Evolutionary conservation across 2,797 vertebrate species (phyloP).

Genomic region (Smutsia temminckii): DNA sequence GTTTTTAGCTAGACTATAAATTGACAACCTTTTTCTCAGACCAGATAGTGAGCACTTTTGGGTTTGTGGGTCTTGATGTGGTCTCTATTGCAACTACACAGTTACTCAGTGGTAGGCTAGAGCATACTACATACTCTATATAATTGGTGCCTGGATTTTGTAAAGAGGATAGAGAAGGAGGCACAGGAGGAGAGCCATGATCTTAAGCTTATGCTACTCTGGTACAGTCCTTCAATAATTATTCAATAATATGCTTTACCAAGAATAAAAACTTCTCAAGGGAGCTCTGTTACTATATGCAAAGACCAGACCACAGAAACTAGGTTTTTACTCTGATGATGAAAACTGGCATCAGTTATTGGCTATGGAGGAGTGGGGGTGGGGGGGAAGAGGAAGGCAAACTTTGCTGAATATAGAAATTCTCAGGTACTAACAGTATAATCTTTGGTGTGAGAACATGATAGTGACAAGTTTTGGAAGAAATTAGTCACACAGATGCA

Average conservation of each 20-base stretch:
- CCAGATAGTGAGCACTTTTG: background rate
- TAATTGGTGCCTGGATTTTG: background rate
- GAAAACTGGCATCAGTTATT: background rate
- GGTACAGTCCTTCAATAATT: background rate
- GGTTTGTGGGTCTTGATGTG: background rate
- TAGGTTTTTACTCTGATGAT: background rate
- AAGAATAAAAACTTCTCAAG: background rate
- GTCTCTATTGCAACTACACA: background rate
- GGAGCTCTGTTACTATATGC: background rate
- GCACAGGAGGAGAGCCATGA: background rate
- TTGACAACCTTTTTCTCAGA: background rate
- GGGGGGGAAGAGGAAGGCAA: background rate
- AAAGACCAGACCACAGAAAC: background rate
- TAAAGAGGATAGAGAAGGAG: background rate
- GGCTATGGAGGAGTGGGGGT: background rate
- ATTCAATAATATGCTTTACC: background rate
- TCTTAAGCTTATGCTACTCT: background rate
- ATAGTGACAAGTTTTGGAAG: constrained; percentile 61
- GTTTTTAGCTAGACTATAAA: background rate
- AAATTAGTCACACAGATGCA: constrained; percentile 61
- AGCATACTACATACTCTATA: rapidly evolving
- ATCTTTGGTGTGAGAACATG: background rate
- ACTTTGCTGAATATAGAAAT: background rate
- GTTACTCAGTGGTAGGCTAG: background rate
- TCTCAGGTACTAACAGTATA: background rate